Base-by-base conservation (phyloP, 2,888 invertebrate genomes). In the Ectemnius continuus region DNA sequence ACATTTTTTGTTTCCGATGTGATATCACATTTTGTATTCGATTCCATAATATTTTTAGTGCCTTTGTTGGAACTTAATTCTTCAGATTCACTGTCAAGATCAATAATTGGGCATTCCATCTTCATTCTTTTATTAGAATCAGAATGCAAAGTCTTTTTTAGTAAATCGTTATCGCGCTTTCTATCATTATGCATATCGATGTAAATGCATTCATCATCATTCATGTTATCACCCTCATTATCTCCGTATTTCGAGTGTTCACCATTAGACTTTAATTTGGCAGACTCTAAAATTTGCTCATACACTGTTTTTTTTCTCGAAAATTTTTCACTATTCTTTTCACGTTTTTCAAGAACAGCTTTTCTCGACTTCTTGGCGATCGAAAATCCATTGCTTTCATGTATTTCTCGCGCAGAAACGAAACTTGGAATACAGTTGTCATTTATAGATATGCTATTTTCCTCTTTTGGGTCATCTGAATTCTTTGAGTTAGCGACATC, bases 401-500 rank as follows among this genome's bases (percentile, higher is more conserved):
- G 67, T 71, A 79, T 73, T 70, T 74, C 57, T 60, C 68, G 73
- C 18, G 79, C 72, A 16, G 76, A 79, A 14, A 71, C 75, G 13
- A 83, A 83, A 61, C 48, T 73, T 26, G 66, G 68, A 48, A 23
- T 20, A 52, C 46, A 59, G 16, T 20, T 23, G n/a, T 63, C 52
- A 56, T 48, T 28, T 28, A 11, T 48, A 52, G 6, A 56, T 63
- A 70, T 70, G 45, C 2, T 36, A 2, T 5, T 23, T 47, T 72
- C 47, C 16, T 16, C 52, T 52, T 67, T 57, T 11, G n/a, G 14
- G 4, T 36, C 6, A 36, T 36, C 36, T 36, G 23, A 23, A 36
- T 11, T 36, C 6, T 36, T 36, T 1, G 11, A 36, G 36, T 36
- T 36, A 36, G 11, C 2, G 36, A 11, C 8, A 26, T 48, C 48